These are phyloP conservation scores for Leptinotarsa tumamoca DNA, from an alignment of 2,888 invertebrate species.

Conservation along the genomic window DNA sequence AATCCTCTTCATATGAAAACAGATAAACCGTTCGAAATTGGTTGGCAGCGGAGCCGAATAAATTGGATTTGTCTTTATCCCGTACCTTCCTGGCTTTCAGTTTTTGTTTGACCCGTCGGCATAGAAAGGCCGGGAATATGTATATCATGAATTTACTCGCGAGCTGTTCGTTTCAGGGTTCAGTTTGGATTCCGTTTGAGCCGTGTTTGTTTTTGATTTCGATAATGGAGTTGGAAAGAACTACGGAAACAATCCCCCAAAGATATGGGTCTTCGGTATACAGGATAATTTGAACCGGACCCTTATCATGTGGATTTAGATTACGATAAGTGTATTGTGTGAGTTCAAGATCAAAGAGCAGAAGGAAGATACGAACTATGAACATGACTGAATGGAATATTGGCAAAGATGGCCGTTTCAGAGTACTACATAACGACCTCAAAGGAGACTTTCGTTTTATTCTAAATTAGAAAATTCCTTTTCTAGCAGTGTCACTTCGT, in stretches of 20 bases:
- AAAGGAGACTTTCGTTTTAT: too few relatives aligned
- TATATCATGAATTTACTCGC: neutral
- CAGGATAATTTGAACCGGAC: neutral
- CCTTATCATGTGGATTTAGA: too few relatives aligned
- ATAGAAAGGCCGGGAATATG: neutral
- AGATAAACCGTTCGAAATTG: neutral
- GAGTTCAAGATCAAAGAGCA: too few relatives aligned
- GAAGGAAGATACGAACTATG: too few relatives aligned
- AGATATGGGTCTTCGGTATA: too few relatives aligned
- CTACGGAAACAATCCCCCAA: neutral
- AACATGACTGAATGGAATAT: too few relatives aligned
- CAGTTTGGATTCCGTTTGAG: neutral
- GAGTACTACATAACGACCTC: too few relatives aligned
- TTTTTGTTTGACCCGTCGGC: neutral
- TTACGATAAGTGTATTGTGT: too few relatives aligned
- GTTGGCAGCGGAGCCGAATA: neutral
- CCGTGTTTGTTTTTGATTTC: neutral
- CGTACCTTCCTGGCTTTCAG: neutral
- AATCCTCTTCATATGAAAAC: neutral
- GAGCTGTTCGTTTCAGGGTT: neutral
- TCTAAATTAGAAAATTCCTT: too few relatives aligned
- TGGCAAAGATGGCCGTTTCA: too few relatives aligned
- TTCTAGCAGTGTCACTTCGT: too few relatives aligned
- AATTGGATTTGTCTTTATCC: constrained; percentile 3
- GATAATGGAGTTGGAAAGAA: neutral